These are phyloP conservation scores for Nothobranchius kuhntae DNA, from an alignment of 2,113 vertebrate species.

Conservation along the genomic window DNA sequence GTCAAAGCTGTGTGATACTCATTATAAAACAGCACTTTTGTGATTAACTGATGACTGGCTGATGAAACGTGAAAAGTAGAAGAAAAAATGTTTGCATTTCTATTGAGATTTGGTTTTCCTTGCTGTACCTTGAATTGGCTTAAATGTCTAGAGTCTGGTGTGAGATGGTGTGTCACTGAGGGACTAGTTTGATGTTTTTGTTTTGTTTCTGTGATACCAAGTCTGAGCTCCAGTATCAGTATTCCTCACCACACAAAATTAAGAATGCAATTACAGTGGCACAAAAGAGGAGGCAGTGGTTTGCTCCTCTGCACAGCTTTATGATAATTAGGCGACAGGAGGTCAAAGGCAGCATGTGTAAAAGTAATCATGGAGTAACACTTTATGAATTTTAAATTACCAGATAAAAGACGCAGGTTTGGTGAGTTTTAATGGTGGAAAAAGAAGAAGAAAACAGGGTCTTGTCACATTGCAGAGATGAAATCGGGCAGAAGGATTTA, in stretches of 20 bases:
- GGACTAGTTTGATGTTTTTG: slow-evolving; percentile 10
- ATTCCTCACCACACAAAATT: slow-evolving; percentile 88
- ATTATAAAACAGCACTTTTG: no score
- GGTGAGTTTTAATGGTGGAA: slow-evolving; percentile 72
- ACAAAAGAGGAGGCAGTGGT: slow-evolving; percentile 83
- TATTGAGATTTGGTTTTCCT: no score
- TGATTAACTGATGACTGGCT: no score
- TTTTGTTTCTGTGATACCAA: slow-evolving; percentile 52
- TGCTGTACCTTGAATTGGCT: no score
- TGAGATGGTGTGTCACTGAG: neutral
- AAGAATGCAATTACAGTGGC: slow-evolving; percentile 85
- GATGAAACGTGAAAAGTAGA: no score
- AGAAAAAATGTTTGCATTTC: no score
- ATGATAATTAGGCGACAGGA: slow-evolving; percentile 87
- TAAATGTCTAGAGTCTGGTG: neutral
- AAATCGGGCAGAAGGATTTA: slow-evolving; percentile 86
- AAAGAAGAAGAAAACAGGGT: slow-evolving; percentile 67
- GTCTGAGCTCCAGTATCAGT: slow-evolving; percentile 77
- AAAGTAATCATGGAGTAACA: slow-evolving; percentile 87
- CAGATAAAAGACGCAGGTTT: slow-evolving; percentile 79
- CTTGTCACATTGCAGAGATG: slow-evolving; percentile 80
- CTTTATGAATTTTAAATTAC: slow-evolving; percentile 80
- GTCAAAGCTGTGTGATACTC: no score
- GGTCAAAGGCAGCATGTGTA: slow-evolving; percentile 88
- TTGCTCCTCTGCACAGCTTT: slow-evolving; percentile 79